Conservation (phyloP, 2,888 invertebrate genomes). For the Macaria liturata region DNA sequence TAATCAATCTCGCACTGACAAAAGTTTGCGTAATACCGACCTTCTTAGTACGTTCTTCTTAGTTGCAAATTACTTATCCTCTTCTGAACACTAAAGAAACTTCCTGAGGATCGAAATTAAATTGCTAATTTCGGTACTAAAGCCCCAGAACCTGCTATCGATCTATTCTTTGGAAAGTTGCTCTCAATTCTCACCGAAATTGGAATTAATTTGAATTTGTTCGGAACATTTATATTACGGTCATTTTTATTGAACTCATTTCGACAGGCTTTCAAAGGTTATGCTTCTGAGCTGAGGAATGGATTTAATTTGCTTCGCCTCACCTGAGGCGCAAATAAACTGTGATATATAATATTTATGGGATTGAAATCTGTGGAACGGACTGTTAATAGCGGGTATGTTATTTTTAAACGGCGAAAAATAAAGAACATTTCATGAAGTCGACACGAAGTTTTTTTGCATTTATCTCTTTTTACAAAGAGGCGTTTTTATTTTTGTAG, state of each 20-base stretch:
- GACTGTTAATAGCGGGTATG: too few relatives aligned
- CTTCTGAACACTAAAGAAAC: constrained; percentile 59
- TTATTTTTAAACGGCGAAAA: too few relatives aligned
- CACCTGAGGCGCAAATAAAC: constrained; percentile 3
- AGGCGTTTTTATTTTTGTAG: too few relatives aligned
- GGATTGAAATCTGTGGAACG: too few relatives aligned
- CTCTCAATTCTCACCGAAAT: constrained; percentile 42
- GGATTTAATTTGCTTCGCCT: constrained; percentile 12
- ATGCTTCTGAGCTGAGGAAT: constrained; percentile 17
- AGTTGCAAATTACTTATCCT: constrained; percentile 63
- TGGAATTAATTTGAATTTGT: constrained; percentile 56
- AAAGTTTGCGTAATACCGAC: constrained; percentile 55
- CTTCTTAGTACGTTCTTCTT: constrained; percentile 49
- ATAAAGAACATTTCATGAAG: too few relatives aligned
- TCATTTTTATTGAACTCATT: constrained; percentile 32
- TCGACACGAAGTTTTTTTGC: too few relatives aligned
- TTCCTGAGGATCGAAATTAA: constrained; percentile 66
- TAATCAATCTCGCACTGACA: constrained; percentile 60
- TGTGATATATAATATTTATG: constrained; percentile 2
- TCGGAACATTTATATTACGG: constrained; percentile 37
- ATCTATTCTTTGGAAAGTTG: constrained; percentile 51
- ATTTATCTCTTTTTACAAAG: too few relatives aligned
- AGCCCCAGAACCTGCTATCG: constrained; percentile 61
- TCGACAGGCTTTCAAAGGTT: constrained; percentile 21
- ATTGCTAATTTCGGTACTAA: constrained; percentile 69